phyloP scores from a whole-genome alignment of 2,113 vertebrate genomes.

The Jaculus jaculus region DNA sequence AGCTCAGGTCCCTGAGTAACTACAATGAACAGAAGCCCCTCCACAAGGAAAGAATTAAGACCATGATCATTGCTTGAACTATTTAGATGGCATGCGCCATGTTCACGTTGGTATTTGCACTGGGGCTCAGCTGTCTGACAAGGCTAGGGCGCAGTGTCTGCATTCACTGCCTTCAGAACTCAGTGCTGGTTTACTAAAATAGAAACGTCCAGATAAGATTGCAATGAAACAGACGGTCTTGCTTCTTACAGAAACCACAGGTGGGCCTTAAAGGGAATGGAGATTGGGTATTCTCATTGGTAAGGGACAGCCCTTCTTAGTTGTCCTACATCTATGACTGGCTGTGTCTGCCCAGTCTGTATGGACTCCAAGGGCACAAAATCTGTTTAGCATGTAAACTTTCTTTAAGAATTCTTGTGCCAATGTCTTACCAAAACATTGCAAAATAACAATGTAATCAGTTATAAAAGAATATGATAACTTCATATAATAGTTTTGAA shows the following conservation, averaged over 20 bases:
- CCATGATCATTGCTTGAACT: neutral
- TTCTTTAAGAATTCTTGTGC: neutral
- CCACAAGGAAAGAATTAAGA: neutral
- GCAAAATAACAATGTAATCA: neutral
- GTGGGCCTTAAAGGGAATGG: neutral
- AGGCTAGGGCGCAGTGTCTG: neutral
- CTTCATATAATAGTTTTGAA: conserved; percentile 1
- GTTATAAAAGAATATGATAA: neutral
- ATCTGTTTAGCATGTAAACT: neutral
- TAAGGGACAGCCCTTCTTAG: neutral
- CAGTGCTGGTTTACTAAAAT: neutral
- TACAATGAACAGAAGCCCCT: neutral
- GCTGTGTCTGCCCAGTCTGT: neutral
- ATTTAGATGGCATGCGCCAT: neutral
- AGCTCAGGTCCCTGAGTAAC: neutral
- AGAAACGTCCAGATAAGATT: neutral
- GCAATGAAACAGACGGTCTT: neutral
- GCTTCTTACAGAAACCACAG: neutral
- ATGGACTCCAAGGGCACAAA: neutral
- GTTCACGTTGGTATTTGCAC: neutral
- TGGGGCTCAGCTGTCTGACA: neutral
- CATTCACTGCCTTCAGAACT: neutral
- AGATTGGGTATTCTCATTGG: neutral
- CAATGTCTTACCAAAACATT: neutral
- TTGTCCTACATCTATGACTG: neutral